Evolutionary conservation across 2,888 invertebrate species (phyloP), one percentile per base, ranked within the genome.

Genomic region (Incurvaria masculella): DNA sequence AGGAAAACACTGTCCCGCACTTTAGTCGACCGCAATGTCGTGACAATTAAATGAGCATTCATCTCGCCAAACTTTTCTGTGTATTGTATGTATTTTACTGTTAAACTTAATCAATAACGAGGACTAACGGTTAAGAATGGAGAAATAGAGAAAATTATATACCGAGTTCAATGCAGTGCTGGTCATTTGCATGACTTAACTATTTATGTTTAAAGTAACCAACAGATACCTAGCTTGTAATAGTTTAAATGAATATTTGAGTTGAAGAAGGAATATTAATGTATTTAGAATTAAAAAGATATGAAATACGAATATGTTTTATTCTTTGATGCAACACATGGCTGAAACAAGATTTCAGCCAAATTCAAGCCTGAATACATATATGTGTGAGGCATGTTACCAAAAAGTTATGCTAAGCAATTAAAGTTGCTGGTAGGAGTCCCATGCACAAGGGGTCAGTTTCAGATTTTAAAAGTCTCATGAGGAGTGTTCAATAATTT

Each of bases 241-340:
- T 76, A 78, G 78, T 76, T 75, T 74, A 71, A 76, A 72, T 72
- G 65, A 75, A 72, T 70, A 75, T 74, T 76, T 78, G 73, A 76
- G 75, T 76, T 78, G 75, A 71, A 71, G 72, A 73, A 72, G 74
- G 67, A 78, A 78, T 75, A 78, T 78, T 76, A 78, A 78, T 78
- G 78, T 78, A 78, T 78, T 75, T 78, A 78, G 78, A 78, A 74
- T 78, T n/a, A 76, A 78, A 75, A 76, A 76, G 74, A 75, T 72
- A 75, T 75, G 74, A 74, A 4, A 46, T 46, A 48, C 41, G 3
- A 39, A 33, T 42, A 20, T 19, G 27, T 44, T 44, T 44, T 18
- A 44, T 44, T 44, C 11, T 23, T 21, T n/a, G 18, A 41, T 18
- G 18, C 41, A 11, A 5, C 21, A 33, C 33, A 4, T 33, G 33